A percentile compares a stretch with the other conserved stretches of the same genome.
Evolutionary conservation across 2,113 vertebrate species (phyloP).

Genomic region (Tupaia tana): DNA sequence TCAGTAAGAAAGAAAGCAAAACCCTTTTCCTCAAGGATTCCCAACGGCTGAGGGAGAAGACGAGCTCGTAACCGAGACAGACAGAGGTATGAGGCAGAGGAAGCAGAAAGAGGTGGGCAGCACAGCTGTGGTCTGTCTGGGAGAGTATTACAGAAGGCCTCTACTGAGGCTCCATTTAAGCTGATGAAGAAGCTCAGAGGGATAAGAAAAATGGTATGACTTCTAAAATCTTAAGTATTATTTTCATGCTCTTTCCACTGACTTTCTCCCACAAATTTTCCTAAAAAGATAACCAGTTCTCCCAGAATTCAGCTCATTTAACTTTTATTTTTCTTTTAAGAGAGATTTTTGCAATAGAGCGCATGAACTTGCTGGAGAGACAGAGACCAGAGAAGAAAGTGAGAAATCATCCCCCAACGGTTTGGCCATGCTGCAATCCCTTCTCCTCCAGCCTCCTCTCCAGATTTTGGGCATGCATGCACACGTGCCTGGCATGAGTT

Average conservation of each 20-base stretch:
- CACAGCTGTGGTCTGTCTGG: background rate
- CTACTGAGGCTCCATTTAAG: background rate
- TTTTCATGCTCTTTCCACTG: background rate
- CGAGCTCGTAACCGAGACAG: background rate
- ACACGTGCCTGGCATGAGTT: too few relatives aligned
- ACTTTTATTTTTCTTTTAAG: background rate
- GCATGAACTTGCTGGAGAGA: too few relatives aligned
- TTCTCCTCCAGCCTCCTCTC: too few relatives aligned
- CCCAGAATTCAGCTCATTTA: conserved; percentile 19
- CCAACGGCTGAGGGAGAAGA: background rate
- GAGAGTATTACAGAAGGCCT: background rate
- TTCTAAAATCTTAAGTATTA: conserved; percentile 1
- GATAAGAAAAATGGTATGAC: conserved; percentile 6
- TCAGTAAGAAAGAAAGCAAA: background rate
- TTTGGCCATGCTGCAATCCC: too few relatives aligned
- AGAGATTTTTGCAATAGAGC: too few relatives aligned
- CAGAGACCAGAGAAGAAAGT: too few relatives aligned
- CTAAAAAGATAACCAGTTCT: background rate
- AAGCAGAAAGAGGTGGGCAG: background rate
- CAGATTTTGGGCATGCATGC: too few relatives aligned
- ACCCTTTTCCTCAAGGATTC: background rate
- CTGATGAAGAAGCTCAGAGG: background rate
- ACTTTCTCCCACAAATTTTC: conserved; percentile 34
- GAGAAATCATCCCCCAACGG: too few relatives aligned
- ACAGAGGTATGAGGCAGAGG: background rate